These are phyloP conservation scores for Castor canadensis DNA, from an alignment of 2,113 vertebrate species.

Conservation along the genomic window DNA sequence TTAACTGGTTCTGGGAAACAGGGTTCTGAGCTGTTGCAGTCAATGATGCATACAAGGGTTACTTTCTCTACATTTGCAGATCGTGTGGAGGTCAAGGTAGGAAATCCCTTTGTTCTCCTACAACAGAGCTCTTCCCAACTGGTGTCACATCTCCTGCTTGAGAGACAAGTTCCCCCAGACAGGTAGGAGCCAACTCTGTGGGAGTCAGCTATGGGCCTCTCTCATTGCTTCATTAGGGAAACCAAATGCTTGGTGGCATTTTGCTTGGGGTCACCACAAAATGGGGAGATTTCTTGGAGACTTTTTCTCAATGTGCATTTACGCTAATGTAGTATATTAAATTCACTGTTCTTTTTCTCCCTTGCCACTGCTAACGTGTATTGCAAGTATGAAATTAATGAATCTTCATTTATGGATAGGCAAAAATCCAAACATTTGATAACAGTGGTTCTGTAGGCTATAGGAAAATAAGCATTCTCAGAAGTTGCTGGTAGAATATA, in stretches of 20 bases:
- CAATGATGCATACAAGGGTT: not conserved
- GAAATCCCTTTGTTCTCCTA: constrained; percentile 94
- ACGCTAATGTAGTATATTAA: not conserved
- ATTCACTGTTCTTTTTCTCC: not conserved
- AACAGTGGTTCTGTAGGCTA: not conserved
- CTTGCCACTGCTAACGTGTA: not conserved
- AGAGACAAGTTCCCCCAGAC: constrained; percentile 94
- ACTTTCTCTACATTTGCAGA: constrained; percentile 82
- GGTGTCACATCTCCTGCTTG: constrained; percentile 94
- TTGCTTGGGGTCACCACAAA: not conserved
- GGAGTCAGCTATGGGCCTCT: not conserved
- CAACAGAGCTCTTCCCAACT: constrained; percentile 93
- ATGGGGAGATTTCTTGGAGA: not conserved
- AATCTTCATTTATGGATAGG: not conserved
- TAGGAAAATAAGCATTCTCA: constrained; percentile 21
- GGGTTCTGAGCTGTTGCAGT: not conserved
- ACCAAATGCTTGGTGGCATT: not conserved
- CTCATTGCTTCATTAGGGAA: not conserved
- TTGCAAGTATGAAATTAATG: not conserved
- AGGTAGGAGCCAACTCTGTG: constrained; percentile 84
- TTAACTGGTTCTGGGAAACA: not conserved
- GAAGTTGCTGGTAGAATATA: not conserved
- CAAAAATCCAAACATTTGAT: not conserved
- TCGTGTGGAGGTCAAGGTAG: constrained; percentile 89
- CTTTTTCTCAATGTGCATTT: not conserved